Base-by-base conservation (phyloP, 1,140 invertebrate species). In the Tetraneura akinire region DNA sequence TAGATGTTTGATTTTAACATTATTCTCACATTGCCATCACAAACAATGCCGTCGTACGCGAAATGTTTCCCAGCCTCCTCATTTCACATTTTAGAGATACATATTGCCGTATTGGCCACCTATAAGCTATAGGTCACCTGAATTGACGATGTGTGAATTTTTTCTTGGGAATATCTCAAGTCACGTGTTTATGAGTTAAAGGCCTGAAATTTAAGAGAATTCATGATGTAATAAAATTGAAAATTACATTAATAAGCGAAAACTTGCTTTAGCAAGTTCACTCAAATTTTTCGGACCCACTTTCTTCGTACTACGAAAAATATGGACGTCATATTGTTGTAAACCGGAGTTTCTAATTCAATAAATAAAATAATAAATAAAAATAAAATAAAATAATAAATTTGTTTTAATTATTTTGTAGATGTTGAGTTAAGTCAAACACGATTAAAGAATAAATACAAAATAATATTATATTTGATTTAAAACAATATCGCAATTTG, bases 1-100 rank as follows among this genome's bases (percentile, higher is more conserved):
- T 16, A 18, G 45, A 82, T 78, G 78, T 81, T 53, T 83, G 82
- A 82, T 83, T 83, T 78, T 80, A 83, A 73, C 81, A 83, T 70
- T 80, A 83, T 16, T 21, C 64, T n/a, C 82, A 83, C 68, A 83
- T 81, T 55, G 14, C 60, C 1, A 64, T 16, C 14, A 21, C 60
- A 16, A 64, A 32, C 26, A 21, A 64, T 8, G 14, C 37, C n/a
- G 3, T 64, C n/a, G 3, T 64, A 18, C 4, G 60, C 14, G 14
- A 64, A 29, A 64, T 21, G 26, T 64, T 64, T 37, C 29, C 60
- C 23, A n/a, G 42, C 21, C 37, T 37, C 32, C 64, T 42, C n/a
- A 83, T 82, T 68, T 82, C 83, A n/a, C 53, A 80, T 55, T 51
- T 45, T 82, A 80, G 82, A 62, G 71, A 81, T 47, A 32, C 32